Percentiles rank a stretch among this genome's conserved stretches.
Evolutionary conservation across 2,888 invertebrate species (phyloP).

Genomic region (Megastigmus dorsalis): DNA sequence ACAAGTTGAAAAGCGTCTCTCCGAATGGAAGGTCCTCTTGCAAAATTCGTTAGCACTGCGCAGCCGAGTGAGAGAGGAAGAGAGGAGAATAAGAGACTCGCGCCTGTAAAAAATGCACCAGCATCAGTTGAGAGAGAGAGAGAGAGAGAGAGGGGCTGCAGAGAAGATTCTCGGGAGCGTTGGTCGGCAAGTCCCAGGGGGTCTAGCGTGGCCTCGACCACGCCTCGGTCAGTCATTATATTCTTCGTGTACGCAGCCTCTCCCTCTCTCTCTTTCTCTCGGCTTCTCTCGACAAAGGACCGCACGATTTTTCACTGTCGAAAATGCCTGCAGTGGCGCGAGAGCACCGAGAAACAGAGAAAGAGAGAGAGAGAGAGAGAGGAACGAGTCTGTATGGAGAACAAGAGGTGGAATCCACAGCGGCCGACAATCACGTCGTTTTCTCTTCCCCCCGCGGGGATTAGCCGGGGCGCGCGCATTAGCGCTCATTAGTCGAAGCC

Average conservation of each 20-base stretch:
- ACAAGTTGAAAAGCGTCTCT: too few relatives aligned
- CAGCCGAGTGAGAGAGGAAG: too few relatives aligned
- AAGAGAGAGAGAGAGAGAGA: too few relatives aligned
- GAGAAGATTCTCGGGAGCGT: constrained; percentile 31
- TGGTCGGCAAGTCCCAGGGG: constrained; percentile 39
- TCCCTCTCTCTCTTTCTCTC: too few relatives aligned
- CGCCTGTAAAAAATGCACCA: not conserved
- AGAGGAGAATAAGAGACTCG: not conserved
- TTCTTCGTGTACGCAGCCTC: not conserved
- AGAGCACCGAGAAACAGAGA: too few relatives aligned
- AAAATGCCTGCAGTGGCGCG: not conserved
- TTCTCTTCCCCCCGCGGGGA: too few relatives aligned
- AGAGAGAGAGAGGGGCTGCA: constrained; percentile 27
- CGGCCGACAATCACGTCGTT: constrained; percentile 10
- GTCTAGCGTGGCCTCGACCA: constrained; percentile 21
- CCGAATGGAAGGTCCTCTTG: not conserved
- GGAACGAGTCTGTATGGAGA: too few relatives aligned
- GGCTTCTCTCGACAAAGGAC: constrained; percentile 18
- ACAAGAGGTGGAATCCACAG: too few relatives aligned
- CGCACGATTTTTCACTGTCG: constrained; percentile 30
- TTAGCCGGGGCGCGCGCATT: not conserved
- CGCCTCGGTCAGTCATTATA: constrained; percentile 34
- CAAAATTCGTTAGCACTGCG: constrained; percentile 6
- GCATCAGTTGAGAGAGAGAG: constrained; percentile 40
- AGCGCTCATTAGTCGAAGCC: not conserved